Percentiles rank a stretch among this genome's conserved stretches.
Conservation (phyloP, 2,797 vertebrate species). For the Hypotaenidia philippensis region DNA sequence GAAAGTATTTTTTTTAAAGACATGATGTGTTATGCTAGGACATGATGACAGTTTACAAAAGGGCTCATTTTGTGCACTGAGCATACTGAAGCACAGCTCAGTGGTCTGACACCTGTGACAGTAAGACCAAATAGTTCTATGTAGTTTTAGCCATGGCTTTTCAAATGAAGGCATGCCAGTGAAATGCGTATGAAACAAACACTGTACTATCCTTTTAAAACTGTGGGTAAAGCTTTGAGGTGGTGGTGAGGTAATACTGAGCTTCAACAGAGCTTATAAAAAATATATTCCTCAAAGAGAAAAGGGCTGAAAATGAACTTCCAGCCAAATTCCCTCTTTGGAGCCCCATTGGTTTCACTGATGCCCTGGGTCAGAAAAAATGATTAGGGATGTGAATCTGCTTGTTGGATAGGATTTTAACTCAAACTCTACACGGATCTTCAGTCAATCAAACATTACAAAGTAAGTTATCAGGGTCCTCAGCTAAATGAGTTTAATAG, state of each 20-base stretch:
- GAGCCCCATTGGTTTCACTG: neutral
- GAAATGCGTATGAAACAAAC: neutral
- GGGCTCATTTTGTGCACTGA: neutral
- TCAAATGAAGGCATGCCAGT: neutral
- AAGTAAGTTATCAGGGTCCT: neutral
- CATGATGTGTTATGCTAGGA: neutral
- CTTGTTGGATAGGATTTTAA: neutral
- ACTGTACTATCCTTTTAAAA: neutral
- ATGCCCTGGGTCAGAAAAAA: neutral
- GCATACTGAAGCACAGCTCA: neutral
- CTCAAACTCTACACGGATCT: neutral
- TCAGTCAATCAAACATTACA: neutral
- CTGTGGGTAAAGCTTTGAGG: neutral
- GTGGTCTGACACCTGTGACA: neutral
- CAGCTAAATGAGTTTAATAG: neutral
- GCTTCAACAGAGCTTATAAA: neutral
- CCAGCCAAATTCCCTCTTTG: neutral
- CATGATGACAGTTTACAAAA: neutral
- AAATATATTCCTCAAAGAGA: neutral
- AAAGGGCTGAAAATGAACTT: neutral
- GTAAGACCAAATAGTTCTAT: neutral
- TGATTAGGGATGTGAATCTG: neutral
- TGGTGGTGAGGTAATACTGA: neutral
- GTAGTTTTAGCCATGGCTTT: neutral
- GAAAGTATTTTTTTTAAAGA: neutral